Base-by-base conservation (phyloP, 2,888 invertebrate genomes). In the Steromphala cineraria region DNA sequence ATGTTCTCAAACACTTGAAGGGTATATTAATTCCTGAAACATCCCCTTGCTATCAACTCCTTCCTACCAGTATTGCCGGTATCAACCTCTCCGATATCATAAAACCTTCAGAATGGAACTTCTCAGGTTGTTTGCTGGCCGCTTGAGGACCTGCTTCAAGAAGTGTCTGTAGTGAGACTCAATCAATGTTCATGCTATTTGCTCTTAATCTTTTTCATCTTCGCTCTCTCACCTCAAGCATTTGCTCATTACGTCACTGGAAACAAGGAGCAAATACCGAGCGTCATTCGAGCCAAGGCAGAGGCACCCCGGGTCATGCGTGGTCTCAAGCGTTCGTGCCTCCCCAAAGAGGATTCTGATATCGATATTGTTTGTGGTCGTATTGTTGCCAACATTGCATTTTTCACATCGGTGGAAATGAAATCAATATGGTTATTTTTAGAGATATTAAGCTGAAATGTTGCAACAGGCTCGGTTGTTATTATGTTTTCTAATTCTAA, bases 161-260 rank as follows among this genome's bases (percentile, higher is more conserved):
- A 71, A 71, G 36, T 36, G 71, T 71, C 71, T 71, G 31, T 36
- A 71, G 71, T 36, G 71, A 36, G 71, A 71, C 71, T 71, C 71
- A 28, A 71, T 71, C 71, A 71, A 40, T 36, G 71, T 31, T 71
- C 36, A 40, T 40, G 40, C 71, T 71, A 71, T 71, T 71, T 71
- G 71, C 71, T 71, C 36, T 71, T 36, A 31, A 71, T 71, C 71
- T 31, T 71, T 71, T 71, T 71, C 71, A 40, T 71, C 71, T 71
- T 71, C 71, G 71, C 36, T 15, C 71, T 71, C 71, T 71, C 71
- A 62, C 62, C 62, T 28, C 62, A 24, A 62, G 62, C 62, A 28
- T 28, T 17, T 28, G 28, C 28, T 24, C 28, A 62, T 62, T 24
- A 62, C 62, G 62, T 62, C 62, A 62, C 62, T 13, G 28, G 28